Base-by-base conservation (phyloP, 2,113 vertebrate genomes). In the Cyprinus carpio region DNA sequence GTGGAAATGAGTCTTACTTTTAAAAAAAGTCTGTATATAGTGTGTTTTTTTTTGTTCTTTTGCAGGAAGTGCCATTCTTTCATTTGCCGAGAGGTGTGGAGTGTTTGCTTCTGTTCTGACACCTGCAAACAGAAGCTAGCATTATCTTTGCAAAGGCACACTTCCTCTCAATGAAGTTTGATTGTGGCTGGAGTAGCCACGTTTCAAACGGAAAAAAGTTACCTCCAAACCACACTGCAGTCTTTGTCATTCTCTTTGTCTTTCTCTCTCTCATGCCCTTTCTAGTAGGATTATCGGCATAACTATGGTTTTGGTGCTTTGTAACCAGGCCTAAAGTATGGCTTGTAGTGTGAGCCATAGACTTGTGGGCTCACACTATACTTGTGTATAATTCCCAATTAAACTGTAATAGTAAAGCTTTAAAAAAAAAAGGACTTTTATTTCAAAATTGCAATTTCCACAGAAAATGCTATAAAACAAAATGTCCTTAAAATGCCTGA, bases 11-110 rank as follows among this genome's bases (percentile, higher is more conserved):
- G 12, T 46, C 40, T 62, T n/a, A 16, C 9, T 8, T 46, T 43
- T 56, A 27, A 65, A 62, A 76, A 49, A 43, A 51, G 65, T 65
- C 82, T 90, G 84, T 84, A 62, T 86, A 78, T 11, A 37, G 27
- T 82, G 60, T 85, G 85, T 62, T 3, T n/a, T 37, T 37, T 16
- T 82, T 72, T 82, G 29, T 67, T 75, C 23, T 18, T 80, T 11
- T 60, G 78, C 75, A 65, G 88, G 90, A 90, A 91, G 75, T 88
- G 51, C 84, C 80, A 58, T 82, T 85, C 71, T 78, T 43, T 77
- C 75, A 71, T 81, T 76, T 31, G 18, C 84, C 27, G 67, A 51
- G 82, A 78, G 51, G 75, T 13, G 82, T 54, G 31, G 58, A 78
- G 74, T 76, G 29, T 56, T 87, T 43, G 29, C 82, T 81, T 75